phyloP scores from a whole-genome alignment of 2,113 vertebrate species.

The Noctilio leporinus region DNA sequence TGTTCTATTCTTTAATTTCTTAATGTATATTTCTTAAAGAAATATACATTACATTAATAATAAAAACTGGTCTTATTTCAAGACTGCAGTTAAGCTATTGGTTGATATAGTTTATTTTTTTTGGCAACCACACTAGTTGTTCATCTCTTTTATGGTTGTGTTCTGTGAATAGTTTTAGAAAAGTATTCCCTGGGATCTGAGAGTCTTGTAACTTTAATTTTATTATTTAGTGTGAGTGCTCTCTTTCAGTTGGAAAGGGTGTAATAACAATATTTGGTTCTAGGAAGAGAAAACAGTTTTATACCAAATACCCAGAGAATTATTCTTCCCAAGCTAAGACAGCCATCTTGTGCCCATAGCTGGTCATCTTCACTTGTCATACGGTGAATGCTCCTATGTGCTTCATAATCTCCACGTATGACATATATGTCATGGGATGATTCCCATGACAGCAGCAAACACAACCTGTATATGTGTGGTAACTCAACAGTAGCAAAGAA shows the following conservation, averaged over 20 bases:
- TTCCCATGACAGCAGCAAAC: not conserved
- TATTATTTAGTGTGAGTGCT: not conserved
- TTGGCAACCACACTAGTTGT: not conserved
- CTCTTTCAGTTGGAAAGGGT: not conserved
- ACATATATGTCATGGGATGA: not conserved
- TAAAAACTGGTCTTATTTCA: not conserved
- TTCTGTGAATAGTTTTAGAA: not conserved
- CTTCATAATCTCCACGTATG: not conserved
- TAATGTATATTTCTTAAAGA: slow-evolving; percentile 17
- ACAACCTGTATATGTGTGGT: not conserved
- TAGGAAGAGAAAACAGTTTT: not conserved
- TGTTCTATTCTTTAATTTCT: slow-evolving; percentile 21
- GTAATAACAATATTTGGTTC: not conserved
- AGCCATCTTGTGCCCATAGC: not conserved
- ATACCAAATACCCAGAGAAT: not conserved
- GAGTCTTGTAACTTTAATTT: not conserved
- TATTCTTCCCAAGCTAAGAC: not conserved
- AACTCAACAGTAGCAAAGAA: not conserved
- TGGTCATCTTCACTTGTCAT: not conserved
- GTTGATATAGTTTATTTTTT: not conserved
- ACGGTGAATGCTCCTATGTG: not conserved
- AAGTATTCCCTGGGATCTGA: not conserved
- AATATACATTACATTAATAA: slow-evolving; percentile 14
- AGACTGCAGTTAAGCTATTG: not conserved
- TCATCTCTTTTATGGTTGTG: slow-evolving; percentile 19